phyloP scores from a whole-genome alignment of 2,888 invertebrate species.

The Caenorhabditis sp. region DNA sequence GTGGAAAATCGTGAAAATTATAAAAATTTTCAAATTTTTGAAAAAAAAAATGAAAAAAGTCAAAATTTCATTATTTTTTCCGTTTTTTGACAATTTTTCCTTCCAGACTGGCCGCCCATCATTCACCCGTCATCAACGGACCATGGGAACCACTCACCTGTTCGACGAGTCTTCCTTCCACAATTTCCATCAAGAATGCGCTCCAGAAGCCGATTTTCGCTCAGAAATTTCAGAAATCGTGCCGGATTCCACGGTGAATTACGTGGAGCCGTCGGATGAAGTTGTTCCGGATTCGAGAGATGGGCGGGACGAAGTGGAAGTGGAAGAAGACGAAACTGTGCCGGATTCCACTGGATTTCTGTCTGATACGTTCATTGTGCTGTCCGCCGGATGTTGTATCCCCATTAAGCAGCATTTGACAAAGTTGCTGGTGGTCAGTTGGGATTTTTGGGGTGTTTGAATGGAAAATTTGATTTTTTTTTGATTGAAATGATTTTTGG shows the following conservation, averaged over 20 bases:
- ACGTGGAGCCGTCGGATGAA: constrained; percentile 9
- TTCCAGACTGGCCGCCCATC: neutral
- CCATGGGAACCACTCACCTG: constrained; percentile 27
- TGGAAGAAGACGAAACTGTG: constrained; percentile 37
- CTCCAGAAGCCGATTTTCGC: too few species aligned
- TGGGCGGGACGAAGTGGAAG: neutral
- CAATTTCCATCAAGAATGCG: constrained; percentile 39
- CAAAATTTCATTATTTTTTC: too few species aligned
- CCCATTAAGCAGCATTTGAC: constrained; percentile 44
- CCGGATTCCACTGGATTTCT: constrained; percentile 43
- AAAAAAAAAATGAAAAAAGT: neutral
- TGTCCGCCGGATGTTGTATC: constrained; percentile 57
- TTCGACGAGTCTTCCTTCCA: constrained; percentile 22
- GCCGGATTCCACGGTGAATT: neutral
- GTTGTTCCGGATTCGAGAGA: constrained; percentile 19
- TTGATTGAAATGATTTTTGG: too few species aligned
- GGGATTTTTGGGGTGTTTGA: too few species aligned
- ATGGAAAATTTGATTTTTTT: too few species aligned
- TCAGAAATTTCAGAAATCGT: constrained; percentile 1
- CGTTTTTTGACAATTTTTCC: neutral
- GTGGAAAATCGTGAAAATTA: too few species aligned
- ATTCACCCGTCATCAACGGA: constrained; percentile 3
- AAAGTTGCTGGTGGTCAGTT: constrained; percentile 26
- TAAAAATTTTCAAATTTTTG: too few species aligned
- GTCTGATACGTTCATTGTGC: constrained; percentile 20